Evolutionary conservation across 2,797 vertebrate species (phyloP).

Genomic region (Sorex maritimensis): DNA sequence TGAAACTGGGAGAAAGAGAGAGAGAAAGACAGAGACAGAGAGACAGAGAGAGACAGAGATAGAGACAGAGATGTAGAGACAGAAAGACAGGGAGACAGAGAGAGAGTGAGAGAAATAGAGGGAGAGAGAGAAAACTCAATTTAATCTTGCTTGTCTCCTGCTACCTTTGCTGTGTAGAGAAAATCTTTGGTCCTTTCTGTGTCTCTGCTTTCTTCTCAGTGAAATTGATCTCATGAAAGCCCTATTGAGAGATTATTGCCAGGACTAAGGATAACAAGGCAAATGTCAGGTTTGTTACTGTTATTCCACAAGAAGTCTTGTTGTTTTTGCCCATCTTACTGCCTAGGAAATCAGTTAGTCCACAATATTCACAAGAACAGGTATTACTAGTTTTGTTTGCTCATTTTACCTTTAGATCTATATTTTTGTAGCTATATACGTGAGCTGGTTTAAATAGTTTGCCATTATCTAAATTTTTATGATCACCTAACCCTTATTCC

Average conservation of each 20-base stretch:
- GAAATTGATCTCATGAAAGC: slow-evolving; percentile 17
- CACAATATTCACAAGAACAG: background rate
- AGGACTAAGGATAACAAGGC: background rate
- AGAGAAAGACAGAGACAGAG: too few species aligned
- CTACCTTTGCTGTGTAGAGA: background rate
- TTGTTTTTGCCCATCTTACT: background rate
- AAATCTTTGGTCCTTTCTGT: background rate
- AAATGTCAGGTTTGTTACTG: background rate
- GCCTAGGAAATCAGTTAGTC: background rate
- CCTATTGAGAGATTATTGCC: background rate
- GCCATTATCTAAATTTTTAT: too few species aligned
- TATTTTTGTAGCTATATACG: background rate
- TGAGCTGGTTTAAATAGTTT: background rate
- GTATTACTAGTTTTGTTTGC: background rate
- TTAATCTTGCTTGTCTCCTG: background rate
- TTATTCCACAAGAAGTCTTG: background rate
- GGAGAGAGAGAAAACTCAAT: too few species aligned
- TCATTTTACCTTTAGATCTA: slow-evolving; percentile 28
- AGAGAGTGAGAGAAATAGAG: too few species aligned
- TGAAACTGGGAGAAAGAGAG: background rate
- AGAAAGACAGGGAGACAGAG: too few species aligned
- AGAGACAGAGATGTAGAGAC: too few species aligned
- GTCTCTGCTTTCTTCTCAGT: background rate
- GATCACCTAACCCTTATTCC: too few species aligned
- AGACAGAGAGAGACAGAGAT: too few species aligned